Conservation (phyloP, 2,888 invertebrate genomes). For the Bunonema sp. region DNA sequence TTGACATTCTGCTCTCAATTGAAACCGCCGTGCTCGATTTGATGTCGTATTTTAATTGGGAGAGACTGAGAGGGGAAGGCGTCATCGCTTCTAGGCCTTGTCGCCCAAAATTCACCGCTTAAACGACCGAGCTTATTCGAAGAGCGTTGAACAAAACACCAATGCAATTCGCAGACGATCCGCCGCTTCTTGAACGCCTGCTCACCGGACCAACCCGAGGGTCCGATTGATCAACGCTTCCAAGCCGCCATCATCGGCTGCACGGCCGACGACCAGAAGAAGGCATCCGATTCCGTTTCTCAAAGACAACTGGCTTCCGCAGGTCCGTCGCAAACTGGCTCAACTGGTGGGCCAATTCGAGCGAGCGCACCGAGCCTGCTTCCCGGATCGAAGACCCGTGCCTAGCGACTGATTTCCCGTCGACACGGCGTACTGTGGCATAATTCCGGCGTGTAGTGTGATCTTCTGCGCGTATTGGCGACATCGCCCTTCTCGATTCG, state of each 20-base stretch:
- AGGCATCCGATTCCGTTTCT: conserved; percentile 29
- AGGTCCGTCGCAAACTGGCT: conserved; percentile 25
- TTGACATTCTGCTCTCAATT: no score
- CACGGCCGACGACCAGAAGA: conserved; percentile 48
- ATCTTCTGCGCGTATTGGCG: no score
- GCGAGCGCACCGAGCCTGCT: conserved; percentile 15
- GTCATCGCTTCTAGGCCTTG: background rate
- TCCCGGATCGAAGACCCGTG: no score
- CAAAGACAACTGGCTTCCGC: conserved; percentile 14
- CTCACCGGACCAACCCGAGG: conserved; percentile 43
- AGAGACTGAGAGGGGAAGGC: no score
- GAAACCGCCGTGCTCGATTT: no score
- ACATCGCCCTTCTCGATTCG: no score
- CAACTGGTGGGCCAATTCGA: conserved; percentile 27
- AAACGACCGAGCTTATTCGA: no score
- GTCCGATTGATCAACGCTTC: conserved; percentile 45
- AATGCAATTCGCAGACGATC: conserved; percentile 26
- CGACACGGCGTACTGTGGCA: no score
- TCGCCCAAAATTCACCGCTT: background rate
- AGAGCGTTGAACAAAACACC: no score
- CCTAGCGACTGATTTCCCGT: no score
- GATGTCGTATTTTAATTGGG: no score
- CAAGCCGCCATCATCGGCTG: conserved; percentile 46
- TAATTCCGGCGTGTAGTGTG: no score
- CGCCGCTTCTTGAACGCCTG: conserved; percentile 46